Evolutionary conservation across 2,113 vertebrate species (phyloP), one percentile per base, ranked within the genome.

Genomic region (Hemiprocne comata): DNA sequence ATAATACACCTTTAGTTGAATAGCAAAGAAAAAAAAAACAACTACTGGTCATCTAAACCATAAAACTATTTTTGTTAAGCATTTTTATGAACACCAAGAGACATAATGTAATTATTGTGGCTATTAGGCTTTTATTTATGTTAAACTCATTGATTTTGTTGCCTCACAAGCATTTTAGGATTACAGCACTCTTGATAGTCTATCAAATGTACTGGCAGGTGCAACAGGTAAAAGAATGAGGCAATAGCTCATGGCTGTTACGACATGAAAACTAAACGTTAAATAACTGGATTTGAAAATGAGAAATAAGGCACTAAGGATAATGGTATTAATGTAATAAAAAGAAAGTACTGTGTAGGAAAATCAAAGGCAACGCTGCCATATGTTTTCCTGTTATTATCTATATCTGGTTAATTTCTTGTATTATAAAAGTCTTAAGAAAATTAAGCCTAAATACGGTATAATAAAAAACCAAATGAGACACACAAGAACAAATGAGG

Each of bases 91-190:
- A 95, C 42, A 74, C 9, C 62, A 57, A 90, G 67, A 38, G 34
- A 50, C 31, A 42, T 61, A 85, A 83, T 51, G 44, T 21, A 85
- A 86, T 93, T 89, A 94, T 36, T 66, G 71, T 71, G 78, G 80
- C 94, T 62, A 70, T 93, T 90, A 89, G 34, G 44, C n/a, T 81
- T 61, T 90, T 92, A 94, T 90, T 96, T 92, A 77, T 81, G 60
- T 62, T 28, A 29, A 36, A 42, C 55, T 36, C 50, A 33, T 85
- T 55, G 53, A 40, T 75, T 77, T 33, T 82, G 40, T 57, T 79
- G 80, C 57, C 77, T 50, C 21, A 78, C 70, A 54, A 36, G 17
- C 10, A 38, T 83, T 92, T 83, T 33, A 76, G 60, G 42, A 54
- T 71, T 51, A 57, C 2, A 79, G 62, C 31, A 9, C 89, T 86